Evolutionary conservation across 2,113 vertebrate genomes (phyloP).

Genomic region (Bubalus kerabau): DNA sequence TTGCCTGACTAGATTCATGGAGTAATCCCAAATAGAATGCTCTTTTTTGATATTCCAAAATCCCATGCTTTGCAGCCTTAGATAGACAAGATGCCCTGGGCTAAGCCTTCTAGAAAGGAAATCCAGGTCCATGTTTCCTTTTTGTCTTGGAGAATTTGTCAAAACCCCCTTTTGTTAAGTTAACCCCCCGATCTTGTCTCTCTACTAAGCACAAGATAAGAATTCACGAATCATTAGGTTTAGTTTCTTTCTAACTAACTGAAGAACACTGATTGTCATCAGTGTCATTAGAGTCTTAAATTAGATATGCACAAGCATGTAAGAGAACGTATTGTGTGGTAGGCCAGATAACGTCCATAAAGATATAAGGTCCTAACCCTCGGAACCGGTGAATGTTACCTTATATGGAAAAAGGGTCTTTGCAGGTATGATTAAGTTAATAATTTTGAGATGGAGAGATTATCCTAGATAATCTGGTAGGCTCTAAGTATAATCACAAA

Average conservation of each 20-base stretch:
- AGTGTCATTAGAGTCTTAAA: not conserved
- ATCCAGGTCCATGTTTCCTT: not conserved
- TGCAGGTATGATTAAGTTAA: not conserved
- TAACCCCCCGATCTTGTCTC: not conserved
- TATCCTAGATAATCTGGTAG: not conserved
- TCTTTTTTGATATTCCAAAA: not conserved
- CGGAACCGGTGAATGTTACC: not conserved
- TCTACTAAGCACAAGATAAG: not conserved
- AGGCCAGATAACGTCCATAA: not conserved
- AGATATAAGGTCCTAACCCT: not conserved
- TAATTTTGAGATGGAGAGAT: not conserved
- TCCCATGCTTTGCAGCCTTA: not conserved
- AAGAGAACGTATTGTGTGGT: accelerated
- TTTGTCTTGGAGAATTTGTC: not conserved
- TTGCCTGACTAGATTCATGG: not conserved
- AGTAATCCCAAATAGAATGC: not conserved
- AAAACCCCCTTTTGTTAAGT: not conserved
- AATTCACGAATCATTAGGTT: not conserved
- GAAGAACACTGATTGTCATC: not conserved
- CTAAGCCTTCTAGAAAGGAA: not conserved
- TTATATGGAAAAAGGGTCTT: not conserved
- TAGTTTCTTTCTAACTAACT: not conserved
- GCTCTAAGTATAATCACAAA: not conserved
- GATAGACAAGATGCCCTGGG: not conserved
- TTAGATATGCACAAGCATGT: not conserved